A percentile compares a stretch with the other conserved stretches of the same genome.
Evolutionary conservation across 2,113 vertebrate genomes (phyloP).

Genomic region (Lepus timidus): DNA sequence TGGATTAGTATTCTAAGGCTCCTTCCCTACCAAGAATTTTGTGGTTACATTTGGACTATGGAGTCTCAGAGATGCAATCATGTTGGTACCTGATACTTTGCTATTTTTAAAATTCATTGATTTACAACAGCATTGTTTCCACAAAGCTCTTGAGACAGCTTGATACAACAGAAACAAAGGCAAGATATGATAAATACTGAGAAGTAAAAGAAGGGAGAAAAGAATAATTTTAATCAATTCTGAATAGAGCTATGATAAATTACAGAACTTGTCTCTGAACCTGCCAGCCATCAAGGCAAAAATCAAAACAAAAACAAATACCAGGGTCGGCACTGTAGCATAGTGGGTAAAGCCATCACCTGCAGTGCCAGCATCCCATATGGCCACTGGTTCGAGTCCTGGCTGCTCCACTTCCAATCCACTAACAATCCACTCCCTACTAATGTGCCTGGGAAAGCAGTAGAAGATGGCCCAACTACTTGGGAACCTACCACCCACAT

Average conservation of each 20-base stretch:
- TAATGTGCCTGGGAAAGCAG: no score
- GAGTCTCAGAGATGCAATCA: neutral
- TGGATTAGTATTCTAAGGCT: neutral
- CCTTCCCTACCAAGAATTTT: neutral
- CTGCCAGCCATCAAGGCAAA: neutral
- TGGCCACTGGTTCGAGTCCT: no score
- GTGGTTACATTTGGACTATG: neutral
- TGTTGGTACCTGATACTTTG: neutral
- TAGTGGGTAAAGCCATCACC: no score
- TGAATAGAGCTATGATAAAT: constrained; percentile 15
- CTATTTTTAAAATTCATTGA: neutral
- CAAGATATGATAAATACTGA: neutral
- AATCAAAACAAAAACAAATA: neutral
- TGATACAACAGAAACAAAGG: neutral
- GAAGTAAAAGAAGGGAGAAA: neutral
- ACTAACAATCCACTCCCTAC: no score
- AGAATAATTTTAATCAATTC: neutral
- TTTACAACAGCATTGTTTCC: neutral
- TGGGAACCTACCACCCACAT: no score
- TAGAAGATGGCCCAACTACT: no score
- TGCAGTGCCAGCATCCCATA: no score
- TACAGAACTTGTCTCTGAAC: neutral
- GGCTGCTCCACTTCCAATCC: no score
- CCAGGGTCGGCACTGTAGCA: no score
- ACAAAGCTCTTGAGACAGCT: neutral